A percentile compares a stretch with the other conserved stretches of the same genome.
These are phyloP conservation scores for Sciurus niger DNA, from an alignment of 2,113 vertebrate species.

Conservation along the genomic window DNA sequence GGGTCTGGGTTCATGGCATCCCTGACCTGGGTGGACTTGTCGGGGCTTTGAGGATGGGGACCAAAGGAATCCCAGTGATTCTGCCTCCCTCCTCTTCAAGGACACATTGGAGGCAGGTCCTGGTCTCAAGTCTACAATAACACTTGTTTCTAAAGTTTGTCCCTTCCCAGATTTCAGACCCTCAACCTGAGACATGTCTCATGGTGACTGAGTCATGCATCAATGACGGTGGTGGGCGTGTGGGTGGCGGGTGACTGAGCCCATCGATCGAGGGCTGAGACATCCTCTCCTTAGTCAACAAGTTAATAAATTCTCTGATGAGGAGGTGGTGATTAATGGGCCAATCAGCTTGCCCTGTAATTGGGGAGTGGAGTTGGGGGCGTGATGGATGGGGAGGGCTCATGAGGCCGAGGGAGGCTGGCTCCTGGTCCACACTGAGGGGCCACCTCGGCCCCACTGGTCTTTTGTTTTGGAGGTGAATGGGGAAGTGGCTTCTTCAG, in stretches of 20 bases:
- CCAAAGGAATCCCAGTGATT: background rate
- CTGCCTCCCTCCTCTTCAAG: background rate
- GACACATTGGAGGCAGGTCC: background rate
- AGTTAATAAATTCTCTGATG: slow-evolving; percentile 27
- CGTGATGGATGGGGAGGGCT: background rate
- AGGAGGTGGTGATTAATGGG: slow-evolving; percentile 65
- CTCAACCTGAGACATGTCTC: background rate
- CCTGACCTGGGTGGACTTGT: background rate
- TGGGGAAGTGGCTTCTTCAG: background rate
- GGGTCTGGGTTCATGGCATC: background rate
- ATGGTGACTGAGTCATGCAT: background rate
- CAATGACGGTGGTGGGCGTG: background rate
- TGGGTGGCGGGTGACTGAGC: background rate
- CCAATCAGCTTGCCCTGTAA: slow-evolving; percentile 9
- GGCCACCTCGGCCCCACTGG: background rate
- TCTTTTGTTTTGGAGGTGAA: background rate
- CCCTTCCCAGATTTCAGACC: background rate
- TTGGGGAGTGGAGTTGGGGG: background rate
- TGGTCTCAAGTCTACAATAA: background rate
- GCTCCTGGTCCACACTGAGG: background rate
- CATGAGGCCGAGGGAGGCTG: background rate
- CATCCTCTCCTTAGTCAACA: slow-evolving; percentile 17
- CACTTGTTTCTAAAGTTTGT: background rate
- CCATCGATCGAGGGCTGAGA: background rate
- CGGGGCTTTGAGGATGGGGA: background rate